Conservation (phyloP, 1,140 invertebrate species). For the Ips nitidus region DNA sequence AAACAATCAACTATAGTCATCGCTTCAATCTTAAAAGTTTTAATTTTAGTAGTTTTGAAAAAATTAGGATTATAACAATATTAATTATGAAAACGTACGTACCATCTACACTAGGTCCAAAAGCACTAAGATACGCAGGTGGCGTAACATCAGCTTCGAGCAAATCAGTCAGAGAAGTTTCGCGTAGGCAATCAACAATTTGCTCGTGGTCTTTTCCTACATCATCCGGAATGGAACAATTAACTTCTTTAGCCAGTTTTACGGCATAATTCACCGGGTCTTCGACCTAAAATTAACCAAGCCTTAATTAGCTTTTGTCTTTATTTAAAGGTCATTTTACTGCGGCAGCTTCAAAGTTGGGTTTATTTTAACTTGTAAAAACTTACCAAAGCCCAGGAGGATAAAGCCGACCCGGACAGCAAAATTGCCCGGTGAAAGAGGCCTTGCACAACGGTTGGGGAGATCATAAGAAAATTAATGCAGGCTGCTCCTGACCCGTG, state of each 20-base stretch:
- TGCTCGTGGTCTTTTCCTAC: conserved; percentile 75
- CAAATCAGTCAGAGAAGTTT: conserved; percentile 74
- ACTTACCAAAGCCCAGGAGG: conserved; percentile 80
- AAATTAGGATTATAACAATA: too few species aligned
- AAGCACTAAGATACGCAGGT: conserved; percentile 81
- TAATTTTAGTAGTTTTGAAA: too few species aligned
- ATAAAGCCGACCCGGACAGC: conserved; percentile 89
- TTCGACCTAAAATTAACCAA: conserved; percentile 59
- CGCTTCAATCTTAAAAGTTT: too few species aligned
- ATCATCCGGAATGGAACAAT: conserved; percentile 82
- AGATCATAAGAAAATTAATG: conserved; percentile 93
- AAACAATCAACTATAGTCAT: too few species aligned
- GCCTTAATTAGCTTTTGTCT: too few species aligned
- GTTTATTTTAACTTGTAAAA: neutral
- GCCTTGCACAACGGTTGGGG: conserved; percentile 85
- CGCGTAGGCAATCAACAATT: conserved; percentile 78
- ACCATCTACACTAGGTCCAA: conserved; percentile 81
- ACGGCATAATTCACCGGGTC: conserved; percentile 85
- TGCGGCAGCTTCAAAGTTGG: too few species aligned
- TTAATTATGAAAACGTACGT: neutral
- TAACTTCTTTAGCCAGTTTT: conserved; percentile 79
- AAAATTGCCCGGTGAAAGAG: conserved; percentile 89
- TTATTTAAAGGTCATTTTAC: too few species aligned
- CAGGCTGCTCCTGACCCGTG: conserved; percentile 93
- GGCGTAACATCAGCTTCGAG: conserved; percentile 76